A percentile compares a stretch with the other conserved stretches of the same genome.
Conservation (phyloP, 2,113 vertebrate species). For the Pedetes capensis region DNA sequence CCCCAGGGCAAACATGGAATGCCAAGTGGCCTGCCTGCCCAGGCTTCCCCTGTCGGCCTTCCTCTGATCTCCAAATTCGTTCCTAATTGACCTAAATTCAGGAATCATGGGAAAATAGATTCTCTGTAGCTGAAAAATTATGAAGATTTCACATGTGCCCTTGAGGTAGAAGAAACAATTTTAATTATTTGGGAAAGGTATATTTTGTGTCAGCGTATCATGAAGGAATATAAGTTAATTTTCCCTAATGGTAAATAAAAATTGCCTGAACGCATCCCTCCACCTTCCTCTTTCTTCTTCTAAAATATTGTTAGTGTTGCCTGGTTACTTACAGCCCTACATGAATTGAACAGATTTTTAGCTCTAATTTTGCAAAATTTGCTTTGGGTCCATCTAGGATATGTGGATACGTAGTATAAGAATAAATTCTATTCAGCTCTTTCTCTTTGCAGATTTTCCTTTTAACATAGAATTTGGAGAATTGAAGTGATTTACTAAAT, state of each 20-base stretch:
- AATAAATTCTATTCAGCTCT: no score
- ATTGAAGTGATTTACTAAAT: no score
- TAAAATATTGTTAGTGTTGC: neutral
- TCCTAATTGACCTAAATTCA: conserved; percentile 32
- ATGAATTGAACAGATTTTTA: neutral
- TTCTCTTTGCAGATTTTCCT: no score
- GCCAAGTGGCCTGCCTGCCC: neutral
- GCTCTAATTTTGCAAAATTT: neutral
- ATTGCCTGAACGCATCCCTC: neutral
- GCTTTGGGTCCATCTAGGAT: neutral
- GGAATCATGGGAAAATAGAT: conserved; percentile 60
- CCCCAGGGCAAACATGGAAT: neutral
- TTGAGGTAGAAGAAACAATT: conserved; percentile 54
- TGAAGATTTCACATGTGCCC: conserved; percentile 22
- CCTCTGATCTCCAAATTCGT: conserved; percentile 32
- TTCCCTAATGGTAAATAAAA: neutral
- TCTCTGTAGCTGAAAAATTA: conserved; percentile 45
- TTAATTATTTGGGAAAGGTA: conserved; percentile 36
- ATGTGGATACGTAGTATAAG: neutral
- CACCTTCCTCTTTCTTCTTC: neutral
- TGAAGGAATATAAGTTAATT: conserved; percentile 13
- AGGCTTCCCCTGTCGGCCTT: conserved; percentile 28
- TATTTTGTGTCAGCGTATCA: conserved; percentile 22
- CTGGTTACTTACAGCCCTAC: neutral
- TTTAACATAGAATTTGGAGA: no score